Conservation (phyloP, 2,113 vertebrate genomes). For the Polyodon spathula region DNA sequence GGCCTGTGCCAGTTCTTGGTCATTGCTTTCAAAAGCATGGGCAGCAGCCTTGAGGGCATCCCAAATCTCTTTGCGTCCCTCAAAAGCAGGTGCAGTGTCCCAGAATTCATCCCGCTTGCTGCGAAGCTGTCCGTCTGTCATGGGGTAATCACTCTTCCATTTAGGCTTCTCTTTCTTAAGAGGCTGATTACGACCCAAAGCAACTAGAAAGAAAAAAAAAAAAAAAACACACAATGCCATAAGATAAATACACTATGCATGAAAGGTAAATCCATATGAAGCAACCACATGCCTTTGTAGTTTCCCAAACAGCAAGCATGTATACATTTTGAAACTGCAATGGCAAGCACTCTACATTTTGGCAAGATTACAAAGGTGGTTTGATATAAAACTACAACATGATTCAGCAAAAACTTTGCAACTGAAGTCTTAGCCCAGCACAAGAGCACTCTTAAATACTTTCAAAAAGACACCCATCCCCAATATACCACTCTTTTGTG, state of each 20-base stretch:
- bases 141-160: slow-evolving; percentile 98
- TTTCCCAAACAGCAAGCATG: no score
- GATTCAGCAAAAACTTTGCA: no score
- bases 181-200: slow-evolving; percentile 90
- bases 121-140: slow-evolving; percentile 93
- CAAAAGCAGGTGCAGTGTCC: slow-evolving; percentile 94
- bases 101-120: slow-evolving; percentile 97
- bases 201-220: slow-evolving; percentile 58
- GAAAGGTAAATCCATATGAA: not conserved
- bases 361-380: no score
- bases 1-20: slow-evolving; percentile 91
- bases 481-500: not conserved
- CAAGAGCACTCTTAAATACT: no score
- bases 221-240: slow-evolving; percentile 5
- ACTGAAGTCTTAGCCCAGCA: no score
- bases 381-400: no score
- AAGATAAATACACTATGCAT: not conserved
- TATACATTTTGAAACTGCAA: no score
- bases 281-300: no score
- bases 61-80: slow-evolving; percentile 96
- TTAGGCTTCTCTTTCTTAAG: slow-evolving; percentile 94
- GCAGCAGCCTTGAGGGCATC: slow-evolving; percentile 89
- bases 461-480: not conserved
- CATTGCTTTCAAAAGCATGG: slow-evolving; percentile 89
- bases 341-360: no score